phyloP scores from a whole-genome alignment of 2,797 vertebrate genomes.

The Enteromius trimaculatus region DNA sequence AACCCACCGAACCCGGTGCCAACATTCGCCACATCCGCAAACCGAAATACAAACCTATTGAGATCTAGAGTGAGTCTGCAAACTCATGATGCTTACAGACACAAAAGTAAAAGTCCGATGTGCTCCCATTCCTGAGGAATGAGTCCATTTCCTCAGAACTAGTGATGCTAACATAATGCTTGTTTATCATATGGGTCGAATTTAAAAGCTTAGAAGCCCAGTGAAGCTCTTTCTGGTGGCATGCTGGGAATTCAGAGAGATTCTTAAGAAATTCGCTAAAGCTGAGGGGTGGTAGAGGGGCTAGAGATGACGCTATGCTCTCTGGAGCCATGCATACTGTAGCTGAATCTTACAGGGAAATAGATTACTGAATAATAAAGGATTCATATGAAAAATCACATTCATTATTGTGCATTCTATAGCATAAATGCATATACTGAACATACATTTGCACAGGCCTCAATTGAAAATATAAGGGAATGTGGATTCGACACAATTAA shows the following conservation, averaged over 20 bases:
- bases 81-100: slow-evolving; percentile 9
- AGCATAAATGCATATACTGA: not conserved
- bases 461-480: not conserved
- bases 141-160: slow-evolving; percentile 23
- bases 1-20: slow-evolving; percentile 77
- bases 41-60: slow-evolving; percentile 78
- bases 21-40: slow-evolving; percentile 85
- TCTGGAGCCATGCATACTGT: not conserved
- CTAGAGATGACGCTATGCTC: not conserved
- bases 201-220: slow-evolving; percentile 21
- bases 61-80: slow-evolving; percentile 69
- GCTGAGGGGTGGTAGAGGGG: slow-evolving; percentile 6
- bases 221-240: slow-evolving; percentile 10
- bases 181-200: slow-evolving; percentile 24
- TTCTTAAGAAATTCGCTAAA: slow-evolving; percentile 11
- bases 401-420: not conserved
- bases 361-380: not conserved
- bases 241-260: slow-evolving; percentile 35
- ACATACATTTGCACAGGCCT: not conserved
- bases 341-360: slow-evolving; percentile 1
- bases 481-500: not conserved
- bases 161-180: not conserved
- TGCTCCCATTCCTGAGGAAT: slow-evolving; percentile 14
- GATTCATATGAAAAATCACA: not conserved
- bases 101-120: slow-evolving; percentile 19